Evolutionary conservation across 2,797 vertebrate genomes (phyloP), one percentile per base, ranked within the genome.

Genomic region (Myiotriccus ornatus): DNA sequence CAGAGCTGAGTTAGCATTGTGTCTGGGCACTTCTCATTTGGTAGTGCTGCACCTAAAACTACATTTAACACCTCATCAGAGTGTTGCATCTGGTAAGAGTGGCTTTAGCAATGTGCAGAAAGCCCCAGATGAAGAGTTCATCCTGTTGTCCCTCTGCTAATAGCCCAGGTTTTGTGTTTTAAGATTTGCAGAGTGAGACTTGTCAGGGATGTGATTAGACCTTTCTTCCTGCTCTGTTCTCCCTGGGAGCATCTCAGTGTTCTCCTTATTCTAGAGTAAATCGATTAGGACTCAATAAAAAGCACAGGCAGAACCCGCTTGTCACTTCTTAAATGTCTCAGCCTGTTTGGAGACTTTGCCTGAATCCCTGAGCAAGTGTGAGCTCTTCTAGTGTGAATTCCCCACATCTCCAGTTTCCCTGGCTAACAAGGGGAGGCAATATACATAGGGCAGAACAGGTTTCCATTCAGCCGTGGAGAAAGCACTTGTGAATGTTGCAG

Each of bases 401-500:
- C 83, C 83, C 10, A 0, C 73, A 52, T 80, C 78, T 47, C 13
- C 6, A 44, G 44, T 25, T 92, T 49, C 34, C 44, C 82, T 70
- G 95, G 86, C 91, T 97, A 95, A 96, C 89, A 75, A 73, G 90
- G 92, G 41, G 85, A 91, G 93, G 85, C 76, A 69, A 59, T 90
- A 56, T 84, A 82, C 87, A 88, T 93, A 92, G 93, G 89, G 90
- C 87, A 89, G 39, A 95, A 78, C 86, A 87, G 94, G 93, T 95
- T 97, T 97, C 97, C 96, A 88, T 95, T 97, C 97, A 97, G 97
- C 93, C 76, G 81, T 97, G 94, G 94, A 97, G 97, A 98, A 96
- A 97, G 97, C 97, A 97, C 96, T 98, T 97, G 97, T 97, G 97
- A 98, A 97, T 97, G 97, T 97, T 97, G 97, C 98, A 98, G 98